Base-by-base conservation (phyloP, 2,113 vertebrate species). In the Paradoxurus hermaphroditus region DNA sequence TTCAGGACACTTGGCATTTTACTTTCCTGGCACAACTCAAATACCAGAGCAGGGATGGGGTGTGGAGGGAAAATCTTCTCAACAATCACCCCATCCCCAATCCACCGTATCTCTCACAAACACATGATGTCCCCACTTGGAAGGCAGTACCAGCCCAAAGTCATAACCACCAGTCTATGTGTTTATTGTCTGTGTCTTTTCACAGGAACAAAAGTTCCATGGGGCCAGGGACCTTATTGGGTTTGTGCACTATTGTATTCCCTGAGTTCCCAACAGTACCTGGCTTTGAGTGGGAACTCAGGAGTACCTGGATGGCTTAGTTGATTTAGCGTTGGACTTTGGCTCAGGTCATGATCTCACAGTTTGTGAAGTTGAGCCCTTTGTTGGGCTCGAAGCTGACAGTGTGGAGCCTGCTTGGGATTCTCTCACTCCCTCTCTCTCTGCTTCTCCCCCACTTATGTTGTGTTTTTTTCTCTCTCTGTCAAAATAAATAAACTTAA, bases 81-180 rank as follows among this genome's bases (percentile, higher is more conserved):
- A 19, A 84, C 53, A 78, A 29, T 10, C 25, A 44, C 3, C 7
- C 18, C 0, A 0, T 11, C 11, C 7, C 16, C 11, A 27, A 23
- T 36, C 11, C 36, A 53, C 10, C 18, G 7, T 34, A 18, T 25
- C 15, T 78, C 88, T 34, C 7, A 0, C 15, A 36, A 23, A 41
- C 34, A 21, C 1, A 2, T 10, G 41, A 10, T 73, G 11, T 11
- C 21, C 21, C 36, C 23, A 51, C 34, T 0, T 15, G 31, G 36
- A 23, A 77, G 75, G 16, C 29, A 51, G 31, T 49, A 46, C 19
- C 62, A 92, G 7, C 49, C 6, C 49, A 46, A 31, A 73, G 51
- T 44, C 67, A 92, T 79, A 65, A 29, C 53, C 41, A 77, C 36
- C 18, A 39, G n/a, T 23, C 39, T 83, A 8, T 31, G 1, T 53